phyloP scores from a whole-genome alignment of 37 sponge, comb jelly and placozoan species.

The Hexactinellida sp. region DNA sequence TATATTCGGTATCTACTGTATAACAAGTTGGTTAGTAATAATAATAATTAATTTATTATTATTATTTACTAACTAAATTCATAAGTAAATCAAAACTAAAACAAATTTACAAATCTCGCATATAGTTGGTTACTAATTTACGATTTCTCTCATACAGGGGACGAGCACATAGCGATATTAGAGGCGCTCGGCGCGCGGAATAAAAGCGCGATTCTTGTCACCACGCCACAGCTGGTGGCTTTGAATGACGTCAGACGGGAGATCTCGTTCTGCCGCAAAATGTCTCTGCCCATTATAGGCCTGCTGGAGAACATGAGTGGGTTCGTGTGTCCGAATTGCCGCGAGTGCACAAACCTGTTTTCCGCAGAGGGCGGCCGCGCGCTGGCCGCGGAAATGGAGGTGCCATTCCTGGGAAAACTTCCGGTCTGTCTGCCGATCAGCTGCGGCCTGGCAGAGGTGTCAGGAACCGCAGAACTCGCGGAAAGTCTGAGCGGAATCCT shows the following conservation, averaged over 20 bases:
- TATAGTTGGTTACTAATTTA: too few relatives aligned
- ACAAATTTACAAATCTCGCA: too few relatives aligned
- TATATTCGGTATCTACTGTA: too few relatives aligned
- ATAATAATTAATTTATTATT: too few relatives aligned
- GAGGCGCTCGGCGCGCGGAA: background rate
- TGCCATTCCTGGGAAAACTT: constrained; percentile 18
- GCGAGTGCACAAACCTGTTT: constrained; percentile 23
- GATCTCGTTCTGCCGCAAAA: constrained; percentile 26
- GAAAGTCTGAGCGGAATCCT: background rate
- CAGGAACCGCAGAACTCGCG: too few relatives aligned
- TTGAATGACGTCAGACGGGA: constrained; percentile 24
- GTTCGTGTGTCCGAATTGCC: constrained; percentile 28
- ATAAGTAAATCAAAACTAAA: too few relatives aligned
- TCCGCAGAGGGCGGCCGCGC: constrained; percentile 13
- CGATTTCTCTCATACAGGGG: too few relatives aligned
- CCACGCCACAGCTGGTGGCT: constrained; percentile 20
- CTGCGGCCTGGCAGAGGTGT: background rate
- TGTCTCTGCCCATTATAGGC: constrained; percentile 17
- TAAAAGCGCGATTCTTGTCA: background rate
- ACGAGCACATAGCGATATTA: background rate
- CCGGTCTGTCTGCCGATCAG: constrained; percentile 20
- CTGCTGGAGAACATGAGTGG: constrained; percentile 31
- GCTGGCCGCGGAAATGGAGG: constrained; percentile 20
- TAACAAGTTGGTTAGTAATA: too few relatives aligned
- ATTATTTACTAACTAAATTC: too few relatives aligned